Evolutionary conservation across 2,113 vertebrate genomes (phyloP).

Genomic region (Alaudala cheleensis): DNA sequence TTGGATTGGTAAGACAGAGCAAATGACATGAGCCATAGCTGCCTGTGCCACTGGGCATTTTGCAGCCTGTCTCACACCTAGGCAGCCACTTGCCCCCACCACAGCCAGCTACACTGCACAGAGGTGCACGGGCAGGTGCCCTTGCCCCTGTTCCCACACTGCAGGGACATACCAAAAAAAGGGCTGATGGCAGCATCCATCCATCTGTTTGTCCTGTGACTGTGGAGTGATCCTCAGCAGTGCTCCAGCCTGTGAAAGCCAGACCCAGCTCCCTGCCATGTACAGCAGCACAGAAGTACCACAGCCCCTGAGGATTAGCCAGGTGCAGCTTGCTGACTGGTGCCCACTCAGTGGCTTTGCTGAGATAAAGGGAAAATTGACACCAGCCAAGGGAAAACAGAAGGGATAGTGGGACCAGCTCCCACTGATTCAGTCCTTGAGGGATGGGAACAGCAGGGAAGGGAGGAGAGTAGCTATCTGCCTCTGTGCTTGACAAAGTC

Average conservation of each 20-base stretch:
- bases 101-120: fast-evolving
- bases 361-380: not conserved
- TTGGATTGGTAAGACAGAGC: not conserved
- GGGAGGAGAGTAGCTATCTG: not conserved
- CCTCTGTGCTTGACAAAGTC: not conserved
- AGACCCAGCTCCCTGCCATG: not conserved
- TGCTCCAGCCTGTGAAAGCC: not conserved
- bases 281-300: not conserved
- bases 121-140: not conserved
- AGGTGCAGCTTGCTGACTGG: not conserved
- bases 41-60: not conserved
- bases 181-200: not conserved
- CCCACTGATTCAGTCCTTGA: not conserved
- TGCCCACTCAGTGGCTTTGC: not conserved
- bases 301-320: not conserved
- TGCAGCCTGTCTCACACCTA: not conserved
- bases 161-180: not conserved
- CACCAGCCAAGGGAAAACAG: not conserved
- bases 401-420: not conserved
- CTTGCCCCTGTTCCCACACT: not conserved
- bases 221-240: not conserved
- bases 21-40: not conserved
- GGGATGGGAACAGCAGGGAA: not conserved
- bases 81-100: fast-evolving
- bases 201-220: fast-evolving